Evolutionary conservation across 2,888 invertebrate species (phyloP), one percentile per base, ranked within the genome.

Genomic region (Heliconius ethilla): DNA sequence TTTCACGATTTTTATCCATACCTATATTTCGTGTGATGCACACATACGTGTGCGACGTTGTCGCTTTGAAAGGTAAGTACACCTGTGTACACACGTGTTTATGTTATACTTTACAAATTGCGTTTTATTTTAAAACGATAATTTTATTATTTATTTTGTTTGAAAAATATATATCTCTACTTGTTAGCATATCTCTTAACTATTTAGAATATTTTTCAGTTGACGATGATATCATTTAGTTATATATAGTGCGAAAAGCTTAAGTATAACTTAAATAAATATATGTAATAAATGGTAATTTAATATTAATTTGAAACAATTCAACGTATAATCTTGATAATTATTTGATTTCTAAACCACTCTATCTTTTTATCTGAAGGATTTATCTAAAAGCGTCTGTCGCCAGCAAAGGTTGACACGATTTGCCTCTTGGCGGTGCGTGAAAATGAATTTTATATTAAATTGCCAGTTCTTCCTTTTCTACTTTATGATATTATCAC

Each of bases 361-460:
- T 55, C 33, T 29, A 59, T 72, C 70, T 55, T 55, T 33, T 72
- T 55, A 33, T 33, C 51, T n/a, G 55, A 72, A 3, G 27, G 70
- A 70, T 33, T 33, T 72, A 25, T 74, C 25, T 63, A 74, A 59
- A 40, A 63, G 27, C 25, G 37, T 25, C 59, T 37, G 63, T 74
- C 63, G 74, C 76, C 40, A 59, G 55, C 40, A 70, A 70, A 74
- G 70, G 76, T 63, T 78, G 70, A 72, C 55, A 51, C 29, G 73
- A 80, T 76, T 76, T 75, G 70, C 75, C 59, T 66, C 62, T 59
- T 51, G 66, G 62, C 75, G 76, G 78, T 76, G 76, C 78, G 80
- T 78, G 75, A 75, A 78, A 77, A 78, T 78, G 70, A 78, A 75
- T 76, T 75, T 78, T 76, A 75, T 70, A 69, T 75, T 78, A 63